Evolutionary conservation across 2,888 invertebrate species (phyloP), one percentile per base, ranked within the genome.

Genomic region (Brachynemurus nebulosus): DNA sequence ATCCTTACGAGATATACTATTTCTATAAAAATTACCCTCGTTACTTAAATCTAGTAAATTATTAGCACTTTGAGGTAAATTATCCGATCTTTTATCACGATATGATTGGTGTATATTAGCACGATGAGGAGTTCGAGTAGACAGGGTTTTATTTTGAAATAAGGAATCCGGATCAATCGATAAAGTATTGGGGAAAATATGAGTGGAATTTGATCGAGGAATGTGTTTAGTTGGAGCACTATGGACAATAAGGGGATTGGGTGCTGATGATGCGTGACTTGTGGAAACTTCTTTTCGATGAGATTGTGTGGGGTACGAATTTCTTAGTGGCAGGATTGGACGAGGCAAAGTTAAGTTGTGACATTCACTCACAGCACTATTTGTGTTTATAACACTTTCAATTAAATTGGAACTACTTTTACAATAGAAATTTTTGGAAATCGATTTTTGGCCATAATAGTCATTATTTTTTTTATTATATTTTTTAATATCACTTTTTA

Each of bases 131-230:
- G 17, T 25, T 4, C 40, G 40, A 11, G 16, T 23, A 6, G 33
- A 34, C 14, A 19, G 6, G 11, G 33, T 30, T 20, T 42, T 42
- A 18, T 34, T 30, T 19, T 33, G 41, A 21, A 42, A 42, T 9
- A 42, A 20, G 2, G 19, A 14, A 19, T 42, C 34, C 21, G 45
- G 39, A 33, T 48, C 48, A 27, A 42, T 36, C 30, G 41, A 42
- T 42, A 37, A 25, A 23, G 62, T 66, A 62, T 69, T 68, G 52
- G 68, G 67, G 53, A 75, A 66, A 25, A 70, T 68, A 55, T 75
- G 75, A 9, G 76, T 74, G 48, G 77, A 76, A 56, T 69, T 76
- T 50, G 76, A 77, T 53, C 76, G 67, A 54, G 75, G 75, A 61
- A 76, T 62, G 61, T 73, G 63, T 63, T 70, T 64, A 66, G 63